Base-by-base conservation (phyloP, 2,797 vertebrate species). In the Gorsachius magnificus region DNA sequence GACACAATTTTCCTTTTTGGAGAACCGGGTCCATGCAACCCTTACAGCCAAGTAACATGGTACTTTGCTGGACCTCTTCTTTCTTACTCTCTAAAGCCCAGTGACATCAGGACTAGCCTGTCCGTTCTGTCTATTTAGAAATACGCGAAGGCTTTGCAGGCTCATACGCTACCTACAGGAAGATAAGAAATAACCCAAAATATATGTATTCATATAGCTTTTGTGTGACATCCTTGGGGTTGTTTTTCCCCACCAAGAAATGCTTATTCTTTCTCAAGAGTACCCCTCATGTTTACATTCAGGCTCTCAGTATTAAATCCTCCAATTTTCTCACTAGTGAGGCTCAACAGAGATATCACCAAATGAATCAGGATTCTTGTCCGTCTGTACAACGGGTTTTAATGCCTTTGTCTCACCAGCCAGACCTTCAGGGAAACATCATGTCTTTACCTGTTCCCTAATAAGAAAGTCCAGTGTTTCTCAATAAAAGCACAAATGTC, bases 401-500 rank as follows among this genome's bases (percentile, higher is more conserved):
- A 31, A 75, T 24, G 78, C 63, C 25, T 69, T 46, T 58, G 46
- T 36, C n/a, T 90, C 60, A 87, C 54, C 38, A 64, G 35, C 6
- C 46, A 61, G 50, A 70, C 17, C 51, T 64, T 68, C 22, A 78
- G 68, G 72, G 25, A 78, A 80, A 57, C 11, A 63, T 9, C 79
- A 45, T 2, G 3, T 58, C 31, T 29, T 98, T 95, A 99, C 99
- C 99, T 99, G 50, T 98, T 98, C 57, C 99, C 99, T 91, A 99
- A 91, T 89, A 99, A 98, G 97, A 99, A 99, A 95, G 98, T 99
- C 99, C 99, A 99, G 97, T 99, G 99, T 90, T 99, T 99, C 86
- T 99, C 99, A 90, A 99, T 99, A 92, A 99, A 99, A 87, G 99
- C 98, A 41, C 99, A 99, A 97, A 99, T 99, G 97, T 99, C 99